phyloP scores from a whole-genome alignment of 1,140 invertebrate genomes.

The Augochlora pura region DNA sequence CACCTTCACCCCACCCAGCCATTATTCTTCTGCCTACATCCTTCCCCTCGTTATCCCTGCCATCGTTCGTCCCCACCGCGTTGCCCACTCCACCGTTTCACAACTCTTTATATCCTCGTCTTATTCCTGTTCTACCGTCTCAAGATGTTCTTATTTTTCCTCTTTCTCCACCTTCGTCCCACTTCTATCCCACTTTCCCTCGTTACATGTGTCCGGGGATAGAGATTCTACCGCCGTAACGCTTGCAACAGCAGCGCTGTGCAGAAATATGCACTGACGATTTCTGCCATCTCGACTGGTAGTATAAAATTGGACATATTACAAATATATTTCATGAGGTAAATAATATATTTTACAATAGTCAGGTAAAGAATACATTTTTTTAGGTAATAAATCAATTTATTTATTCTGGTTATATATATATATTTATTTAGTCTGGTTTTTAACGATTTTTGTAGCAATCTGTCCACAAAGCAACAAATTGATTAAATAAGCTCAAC shows the following conservation, averaged over 20 bases:
- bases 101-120: not conserved
- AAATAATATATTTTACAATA: no score
- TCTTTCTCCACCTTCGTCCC: not conserved
- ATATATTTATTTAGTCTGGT: no score
- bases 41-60: not conserved
- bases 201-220: not conserved
- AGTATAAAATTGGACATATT: not conserved
- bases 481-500: no score
- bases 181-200: not conserved
- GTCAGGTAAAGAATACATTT: no score
- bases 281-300: not conserved
- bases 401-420: no score
- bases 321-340: no score
- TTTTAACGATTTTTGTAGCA: no score
- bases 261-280: not conserved
- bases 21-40: conserved; percentile 1
- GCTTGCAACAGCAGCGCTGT: not conserved
- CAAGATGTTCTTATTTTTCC: conserved; percentile 1
- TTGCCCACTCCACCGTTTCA: not conserved
- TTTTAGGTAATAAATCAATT: no score
- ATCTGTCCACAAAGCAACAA: no score
- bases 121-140: not conserved
- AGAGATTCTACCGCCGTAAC: not conserved
- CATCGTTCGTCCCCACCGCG: not conserved
- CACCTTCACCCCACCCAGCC: not conserved